Base-by-base conservation (phyloP, 2,888 invertebrate genomes). In the Hipparchia semele region DNA sequence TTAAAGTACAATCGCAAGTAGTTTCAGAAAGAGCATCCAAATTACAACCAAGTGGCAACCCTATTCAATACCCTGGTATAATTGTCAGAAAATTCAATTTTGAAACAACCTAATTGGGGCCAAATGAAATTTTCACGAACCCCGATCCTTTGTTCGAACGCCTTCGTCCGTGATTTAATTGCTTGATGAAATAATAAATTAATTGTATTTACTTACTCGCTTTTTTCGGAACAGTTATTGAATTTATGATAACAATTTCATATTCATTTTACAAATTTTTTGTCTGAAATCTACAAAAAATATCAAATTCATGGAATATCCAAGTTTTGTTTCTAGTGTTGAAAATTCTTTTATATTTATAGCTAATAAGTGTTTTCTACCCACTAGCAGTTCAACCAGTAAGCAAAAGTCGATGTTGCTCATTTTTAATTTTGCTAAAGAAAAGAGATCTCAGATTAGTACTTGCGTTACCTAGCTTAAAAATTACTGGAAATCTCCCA, bases 11-110 rank as follows among this genome's bases (percentile, higher is more conserved):
- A 4, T 2, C 6, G 7, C 12, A 53, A 53, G 53, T 53, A 53
- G 6, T 56, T 56, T 56, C 54, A 13, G n/a, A 56, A 56, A 13
- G 54, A 56, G 13, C n/a, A 4, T 49, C 9, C n/a, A 13, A 51
- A 51, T 51, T 13, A 51, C 64, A 64, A 13, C 23, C 39, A 39
- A 39, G 56, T 45, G 68, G 51, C 69, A 61, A 9, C 69, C 69
- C 69, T 69, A 51, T 49, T n/a, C 61, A 53, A 39, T 9, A 87
- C 82, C 86, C 84, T 83, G 84, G 85, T 87, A 88, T 91, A 89
- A 89, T 89, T 88, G 90, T 87, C 87, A 85, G 86, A 88, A 90
- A 92, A 92, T 90, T 92, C 90, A 91, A 92, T 93, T 93, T 89
- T 85, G 80, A 78, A 86, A 86, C 88, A 81, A 80, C 84, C 88